A percentile compares a stretch with the other conserved stretches of the same genome.
Conservation (phyloP, 2,113 vertebrate species). For the Tenebrosternarchus preto region DNA sequence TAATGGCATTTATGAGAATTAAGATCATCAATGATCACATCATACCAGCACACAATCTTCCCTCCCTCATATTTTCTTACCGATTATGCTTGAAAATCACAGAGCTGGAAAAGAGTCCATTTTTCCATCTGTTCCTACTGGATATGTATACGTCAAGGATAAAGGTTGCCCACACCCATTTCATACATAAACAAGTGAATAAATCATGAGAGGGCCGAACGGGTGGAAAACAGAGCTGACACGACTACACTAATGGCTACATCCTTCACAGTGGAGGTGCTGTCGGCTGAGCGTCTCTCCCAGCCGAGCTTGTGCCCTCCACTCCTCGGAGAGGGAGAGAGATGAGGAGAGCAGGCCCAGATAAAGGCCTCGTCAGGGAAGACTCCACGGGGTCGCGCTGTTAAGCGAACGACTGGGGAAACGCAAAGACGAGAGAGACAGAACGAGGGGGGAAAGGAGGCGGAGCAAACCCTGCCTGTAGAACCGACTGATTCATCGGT, state of each 20-base stretch:
- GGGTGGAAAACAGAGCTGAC: slow-evolving; percentile 35
- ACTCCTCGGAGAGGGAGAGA: slow-evolving; percentile 53
- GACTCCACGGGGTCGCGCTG: slow-evolving; percentile 65
- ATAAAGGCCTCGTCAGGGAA: slow-evolving; percentile 30
- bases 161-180: background rate
- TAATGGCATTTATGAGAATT: background rate
- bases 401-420: slow-evolving; percentile 54
- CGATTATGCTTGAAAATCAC: background rate
- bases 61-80: background rate
- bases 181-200: slow-evolving; percentile 52
- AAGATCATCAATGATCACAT: background rate
- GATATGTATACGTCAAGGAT: slow-evolving; percentile 40
- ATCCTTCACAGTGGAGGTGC: slow-evolving; percentile 61
- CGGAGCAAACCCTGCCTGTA: background rate
- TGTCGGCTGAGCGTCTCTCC: slow-evolving; percentile 41
- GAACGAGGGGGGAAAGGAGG: background rate
- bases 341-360: background rate
- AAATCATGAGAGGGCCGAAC: slow-evolving; percentile 57
- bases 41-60: background rate
- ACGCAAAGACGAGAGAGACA: background rate
- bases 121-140: background rate
- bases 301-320: slow-evolving; percentile 38
- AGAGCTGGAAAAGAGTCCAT: background rate
- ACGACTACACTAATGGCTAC: slow-evolving; percentile 61
- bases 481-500: background rate